These are phyloP conservation scores for Nanorana parkeri DNA, from an alignment of 2,113 vertebrate species.

Conservation along the genomic window DNA sequence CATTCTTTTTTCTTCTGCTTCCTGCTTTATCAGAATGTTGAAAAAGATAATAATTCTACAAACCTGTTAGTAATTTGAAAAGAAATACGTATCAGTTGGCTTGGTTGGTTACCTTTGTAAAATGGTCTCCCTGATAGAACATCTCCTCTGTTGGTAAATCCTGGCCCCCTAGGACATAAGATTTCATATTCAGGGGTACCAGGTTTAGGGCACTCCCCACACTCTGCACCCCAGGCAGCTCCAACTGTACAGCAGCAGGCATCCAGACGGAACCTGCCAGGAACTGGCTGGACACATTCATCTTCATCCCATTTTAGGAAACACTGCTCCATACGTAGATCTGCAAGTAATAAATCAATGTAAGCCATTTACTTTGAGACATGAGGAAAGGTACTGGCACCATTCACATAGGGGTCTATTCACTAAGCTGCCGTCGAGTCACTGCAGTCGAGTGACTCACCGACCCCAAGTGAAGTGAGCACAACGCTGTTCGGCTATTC, in stretches of 20 bases:
- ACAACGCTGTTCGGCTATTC: no score
- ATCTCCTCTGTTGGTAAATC: constrained; percentile 75
- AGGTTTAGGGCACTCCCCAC: constrained; percentile 71
- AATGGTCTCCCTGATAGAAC: constrained; percentile 73
- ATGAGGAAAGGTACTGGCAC: no score
- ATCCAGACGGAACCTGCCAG: constrained; percentile 74
- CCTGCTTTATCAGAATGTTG: no score
- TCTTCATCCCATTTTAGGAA: constrained; percentile 77
- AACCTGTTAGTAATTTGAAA: no score
- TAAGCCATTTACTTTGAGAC: not conserved
- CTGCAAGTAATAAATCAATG: constrained; percentile 58
- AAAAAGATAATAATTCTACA: no score
- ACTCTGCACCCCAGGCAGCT: constrained; percentile 74
- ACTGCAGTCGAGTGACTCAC: no score
- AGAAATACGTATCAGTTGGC: no score
- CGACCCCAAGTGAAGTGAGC: no score
- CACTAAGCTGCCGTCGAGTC: no score
- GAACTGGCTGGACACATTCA: constrained; percentile 65
- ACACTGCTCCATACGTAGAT: constrained; percentile 76
- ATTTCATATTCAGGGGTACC: constrained; percentile 65
- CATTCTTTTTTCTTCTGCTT: no score
- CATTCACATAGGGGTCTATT: no score
- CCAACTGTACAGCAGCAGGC: constrained; percentile 79
- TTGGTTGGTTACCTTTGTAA: constrained; percentile 75
- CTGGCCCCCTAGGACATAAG: constrained; percentile 76